These are phyloP conservation scores for Phalacrocorax aristotelis DNA, from an alignment of 2,113 vertebrate genomes.

Conservation along the genomic window DNA sequence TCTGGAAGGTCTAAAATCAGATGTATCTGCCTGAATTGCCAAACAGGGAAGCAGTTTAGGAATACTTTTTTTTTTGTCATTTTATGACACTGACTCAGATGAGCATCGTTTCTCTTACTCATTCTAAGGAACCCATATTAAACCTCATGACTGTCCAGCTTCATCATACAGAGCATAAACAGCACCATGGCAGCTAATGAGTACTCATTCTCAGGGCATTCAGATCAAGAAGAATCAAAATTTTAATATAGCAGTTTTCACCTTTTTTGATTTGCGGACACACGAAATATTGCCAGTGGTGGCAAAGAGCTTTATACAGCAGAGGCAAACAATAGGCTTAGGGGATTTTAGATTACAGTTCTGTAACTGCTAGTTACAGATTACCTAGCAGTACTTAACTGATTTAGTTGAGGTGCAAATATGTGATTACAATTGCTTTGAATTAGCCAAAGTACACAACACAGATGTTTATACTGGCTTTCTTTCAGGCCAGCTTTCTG, in stretches of 20 bases:
- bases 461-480: not conserved
- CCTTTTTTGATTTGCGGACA: not conserved
- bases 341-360: not conserved
- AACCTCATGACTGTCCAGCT: not conserved
- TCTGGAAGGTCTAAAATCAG: constrained; percentile 37
- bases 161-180: not conserved
- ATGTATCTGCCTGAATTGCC: not conserved
- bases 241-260: not conserved
- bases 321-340: not conserved
- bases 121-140: not conserved
- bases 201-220: not conserved
- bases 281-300: not conserved
- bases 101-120: not conserved
- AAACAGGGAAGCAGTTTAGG: not conserved
- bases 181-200: not conserved
- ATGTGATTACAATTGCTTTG: not conserved
- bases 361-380: not conserved
- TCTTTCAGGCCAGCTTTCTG: not conserved
- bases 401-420: not conserved
- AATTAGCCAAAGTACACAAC: constrained; percentile 12
- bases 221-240: not conserved
- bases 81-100: not conserved
- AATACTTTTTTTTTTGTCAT: not conserved
- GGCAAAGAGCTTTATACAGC: not conserved
- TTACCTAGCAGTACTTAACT: not conserved